Conservation (phyloP, 2,797 vertebrate genomes). For the Tadarida brasiliensis region DNA sequence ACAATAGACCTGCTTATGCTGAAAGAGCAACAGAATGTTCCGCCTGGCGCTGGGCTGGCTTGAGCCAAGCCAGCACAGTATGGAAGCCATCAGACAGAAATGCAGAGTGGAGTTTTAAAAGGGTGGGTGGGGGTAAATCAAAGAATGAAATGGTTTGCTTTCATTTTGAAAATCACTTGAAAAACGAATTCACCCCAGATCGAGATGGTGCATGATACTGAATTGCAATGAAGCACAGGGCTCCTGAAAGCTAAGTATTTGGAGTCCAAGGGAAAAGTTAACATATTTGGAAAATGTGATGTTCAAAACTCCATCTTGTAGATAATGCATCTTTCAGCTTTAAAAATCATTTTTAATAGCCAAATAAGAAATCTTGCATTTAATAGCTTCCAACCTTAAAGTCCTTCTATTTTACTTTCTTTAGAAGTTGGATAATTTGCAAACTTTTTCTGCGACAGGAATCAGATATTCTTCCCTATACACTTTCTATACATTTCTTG, state of each 20-base stretch:
- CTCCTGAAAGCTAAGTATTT: neutral
- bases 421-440: neutral
- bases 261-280: slow-evolving; percentile 48
- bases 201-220: neutral
- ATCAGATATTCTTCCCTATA: slow-evolving; percentile 11
- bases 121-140: neutral
- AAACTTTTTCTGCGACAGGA: slow-evolving; percentile 44
- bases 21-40: slow-evolving; percentile 89
- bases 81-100: slow-evolving; percentile 62
- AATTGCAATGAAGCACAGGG: neutral
- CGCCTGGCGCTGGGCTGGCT: slow-evolving; percentile 78
- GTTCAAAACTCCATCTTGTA: slow-evolving; percentile 59
- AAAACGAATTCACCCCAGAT: slow-evolving; percentile 29
- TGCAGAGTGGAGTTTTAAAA: slow-evolving; percentile 24
- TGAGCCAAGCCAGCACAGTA: slow-evolving; percentile 68
- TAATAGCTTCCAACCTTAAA: neutral
- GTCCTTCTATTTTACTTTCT: slow-evolving; percentile 56
- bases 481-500: neutral
- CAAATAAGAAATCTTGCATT: slow-evolving; percentile 42
- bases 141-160: slow-evolving; percentile 40
- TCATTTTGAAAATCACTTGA: slow-evolving; percentile 68
- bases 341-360: slow-evolving; percentile 55
- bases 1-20: slow-evolving; percentile 90
- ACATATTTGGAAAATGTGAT: neutral
- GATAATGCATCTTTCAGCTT: slow-evolving; percentile 37